A percentile compares a stretch with the other conserved stretches of the same genome.
These are phyloP conservation scores for Lanius collurio DNA, from an alignment of 2,113 vertebrate species.

Conservation along the genomic window DNA sequence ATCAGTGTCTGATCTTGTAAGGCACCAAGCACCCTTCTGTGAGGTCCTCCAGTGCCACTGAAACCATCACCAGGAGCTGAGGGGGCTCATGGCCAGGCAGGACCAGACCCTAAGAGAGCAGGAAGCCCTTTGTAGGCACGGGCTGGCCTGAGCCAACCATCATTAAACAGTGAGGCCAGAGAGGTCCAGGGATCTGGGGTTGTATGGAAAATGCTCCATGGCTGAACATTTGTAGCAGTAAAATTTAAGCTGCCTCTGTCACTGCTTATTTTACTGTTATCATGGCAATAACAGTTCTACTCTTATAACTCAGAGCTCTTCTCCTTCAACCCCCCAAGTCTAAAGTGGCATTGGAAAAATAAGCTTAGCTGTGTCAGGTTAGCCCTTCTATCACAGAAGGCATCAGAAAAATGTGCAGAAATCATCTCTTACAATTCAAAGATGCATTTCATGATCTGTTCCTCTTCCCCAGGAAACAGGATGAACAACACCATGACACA, in stretches of 20 bases:
- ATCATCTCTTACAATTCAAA: neutral
- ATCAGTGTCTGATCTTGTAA: constrained; percentile 2
- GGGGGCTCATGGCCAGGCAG: neutral
- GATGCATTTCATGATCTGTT: neutral
- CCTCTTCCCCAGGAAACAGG: neutral
- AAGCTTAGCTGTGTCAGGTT: neutral
- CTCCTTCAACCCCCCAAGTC: neutral
- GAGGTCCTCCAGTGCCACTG: neutral
- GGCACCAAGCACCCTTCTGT: constrained; percentile 21
- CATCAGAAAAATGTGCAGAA: neutral
- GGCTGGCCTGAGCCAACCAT: neutral
- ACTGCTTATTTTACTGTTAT: neutral
- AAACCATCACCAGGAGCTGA: neutral
- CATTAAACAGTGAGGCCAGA: neutral
- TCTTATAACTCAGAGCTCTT: neutral
- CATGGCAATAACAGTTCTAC: neutral
- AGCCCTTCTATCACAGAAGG: neutral
- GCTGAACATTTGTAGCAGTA: neutral
- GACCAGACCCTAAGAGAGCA: neutral
- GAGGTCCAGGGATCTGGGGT: neutral
- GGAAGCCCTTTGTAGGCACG: neutral
- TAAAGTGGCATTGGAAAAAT: neutral
- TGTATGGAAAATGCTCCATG: neutral
- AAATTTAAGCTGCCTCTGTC: neutral
- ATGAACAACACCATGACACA: neutral